phyloP scores from a whole-genome alignment of 2,113 vertebrate genomes.

The Poecilia latipinna region DNA sequence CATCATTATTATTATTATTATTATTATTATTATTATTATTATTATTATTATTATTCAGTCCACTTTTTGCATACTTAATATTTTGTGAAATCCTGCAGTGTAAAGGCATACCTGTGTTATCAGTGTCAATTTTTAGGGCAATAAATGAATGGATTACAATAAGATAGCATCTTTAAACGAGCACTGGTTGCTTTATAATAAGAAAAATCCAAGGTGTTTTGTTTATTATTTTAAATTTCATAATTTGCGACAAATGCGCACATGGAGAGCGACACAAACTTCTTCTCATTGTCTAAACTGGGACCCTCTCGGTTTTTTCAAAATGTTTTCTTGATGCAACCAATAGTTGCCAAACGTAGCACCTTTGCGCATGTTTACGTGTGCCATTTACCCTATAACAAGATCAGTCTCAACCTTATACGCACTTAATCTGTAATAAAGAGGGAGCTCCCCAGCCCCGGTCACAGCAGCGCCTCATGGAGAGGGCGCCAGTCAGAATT shows the following conservation, averaged over 20 bases:
- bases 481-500: conserved; percentile 37
- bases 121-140: not conserved
- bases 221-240: conserved; percentile 12
- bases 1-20: no score
- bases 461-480: not conserved
- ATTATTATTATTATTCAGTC: not conserved
- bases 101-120: not conserved
- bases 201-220: conserved; percentile 5
- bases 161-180: not conserved
- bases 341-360: not conserved
- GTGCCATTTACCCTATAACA: not conserved
- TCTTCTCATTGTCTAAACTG: conserved; percentile 27
- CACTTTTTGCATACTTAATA: not conserved
- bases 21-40: no score
- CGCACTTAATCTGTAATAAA: conserved; percentile 9
- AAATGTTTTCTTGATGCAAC: not conserved
- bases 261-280: conserved; percentile 7
- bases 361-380: not conserved
- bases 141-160: not conserved
- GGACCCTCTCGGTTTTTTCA: conserved; percentile 16
- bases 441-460: conserved; percentile 10
- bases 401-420: conserved; percentile 5
- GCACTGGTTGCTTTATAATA: no score
- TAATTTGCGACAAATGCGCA: conserved; percentile 15
- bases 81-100: not conserved